Evolutionary conservation across 2,113 vertebrate genomes (phyloP).

Genomic region (Pogonocichla stellata): DNA sequence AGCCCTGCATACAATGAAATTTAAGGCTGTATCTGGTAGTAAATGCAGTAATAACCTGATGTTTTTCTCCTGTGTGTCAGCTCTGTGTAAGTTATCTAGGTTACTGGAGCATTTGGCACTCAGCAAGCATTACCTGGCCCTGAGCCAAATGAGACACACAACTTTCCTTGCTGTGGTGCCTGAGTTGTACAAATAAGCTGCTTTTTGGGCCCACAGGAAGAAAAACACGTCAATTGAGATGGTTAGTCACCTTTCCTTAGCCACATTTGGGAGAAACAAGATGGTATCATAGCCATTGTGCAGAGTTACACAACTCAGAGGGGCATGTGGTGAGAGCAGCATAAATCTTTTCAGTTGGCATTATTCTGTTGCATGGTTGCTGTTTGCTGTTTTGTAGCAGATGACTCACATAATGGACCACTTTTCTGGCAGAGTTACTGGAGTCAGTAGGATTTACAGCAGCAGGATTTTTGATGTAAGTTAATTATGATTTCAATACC

Average conservation of each 20-base stretch:
- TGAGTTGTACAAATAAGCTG: not conserved
- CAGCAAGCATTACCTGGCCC: not conserved
- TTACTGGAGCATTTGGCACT: constrained; percentile 9
- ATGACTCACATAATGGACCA: not conserved
- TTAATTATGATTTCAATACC: constrained; percentile 46
- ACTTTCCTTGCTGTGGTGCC: not conserved
- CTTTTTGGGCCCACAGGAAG: not conserved
- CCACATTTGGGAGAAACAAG: not conserved
- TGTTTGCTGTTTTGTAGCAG: constrained; percentile 20
- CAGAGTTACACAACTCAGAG: not conserved
- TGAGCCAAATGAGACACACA: not conserved
- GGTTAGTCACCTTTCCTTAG: not conserved
- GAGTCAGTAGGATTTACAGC: not conserved
- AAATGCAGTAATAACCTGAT: not conserved
- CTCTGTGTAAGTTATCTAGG: not conserved
- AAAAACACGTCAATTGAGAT: not conserved
- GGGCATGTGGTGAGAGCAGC: not conserved
- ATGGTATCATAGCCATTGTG: not conserved
- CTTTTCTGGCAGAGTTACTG: not conserved
- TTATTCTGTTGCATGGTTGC: not conserved
- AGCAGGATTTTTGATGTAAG: not conserved
- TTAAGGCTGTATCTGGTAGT: not conserved
- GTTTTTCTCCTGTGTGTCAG: not conserved
- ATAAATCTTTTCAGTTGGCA: not conserved
- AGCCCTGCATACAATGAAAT: not conserved